phyloP scores from a whole-genome alignment of 2,888 invertebrate genomes.

The Scaptomyza tumidula region DNA sequence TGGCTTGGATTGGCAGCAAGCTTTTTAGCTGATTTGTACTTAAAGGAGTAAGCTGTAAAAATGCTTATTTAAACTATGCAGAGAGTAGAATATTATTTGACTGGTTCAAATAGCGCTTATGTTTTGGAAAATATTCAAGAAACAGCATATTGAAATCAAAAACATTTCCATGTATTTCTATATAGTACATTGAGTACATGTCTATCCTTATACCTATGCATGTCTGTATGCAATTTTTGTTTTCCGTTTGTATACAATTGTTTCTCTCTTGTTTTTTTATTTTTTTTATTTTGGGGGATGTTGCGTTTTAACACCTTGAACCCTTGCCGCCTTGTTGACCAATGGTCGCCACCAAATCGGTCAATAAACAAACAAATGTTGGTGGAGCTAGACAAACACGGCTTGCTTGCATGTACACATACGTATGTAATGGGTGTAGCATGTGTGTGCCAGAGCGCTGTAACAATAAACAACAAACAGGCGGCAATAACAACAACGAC shows the following conservation, averaged over 20 bases:
- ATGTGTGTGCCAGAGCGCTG: conserved; percentile 51
- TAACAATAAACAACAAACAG: conserved; percentile 74
- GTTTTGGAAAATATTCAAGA: background rate
- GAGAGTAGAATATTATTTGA: background rate
- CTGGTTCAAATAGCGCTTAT: background rate
- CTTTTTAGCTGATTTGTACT: conserved; percentile 2
- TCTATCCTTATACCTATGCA: background rate
- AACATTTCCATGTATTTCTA: background rate
- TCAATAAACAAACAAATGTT: conserved; percentile 80
- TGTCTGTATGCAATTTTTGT: conserved; percentile 6
- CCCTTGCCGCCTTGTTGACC: conserved; percentile 48
- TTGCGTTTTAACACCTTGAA: conserved; percentile 52
- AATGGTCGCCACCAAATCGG: conserved; percentile 72
- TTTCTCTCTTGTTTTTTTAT: background rate
- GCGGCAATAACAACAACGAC: conserved; percentile 13
- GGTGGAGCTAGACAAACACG: conserved; percentile 70
- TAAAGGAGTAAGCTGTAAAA: background rate
- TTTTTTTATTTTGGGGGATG: conserved; percentile 38
- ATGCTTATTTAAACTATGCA: background rate
- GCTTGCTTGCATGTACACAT: conserved; percentile 6
- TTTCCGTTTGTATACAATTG: conserved; percentile 8
- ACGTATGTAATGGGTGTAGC: conserved; percentile 5
- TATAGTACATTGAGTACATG: background rate
- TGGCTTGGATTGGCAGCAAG: conserved; percentile 12
- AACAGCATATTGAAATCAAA: background rate